Percentiles rank a stretch among this genome's conserved stretches.
These are phyloP conservation scores for Lethocerus indicus DNA, from an alignment of 1,140 invertebrate species.

Conservation along the genomic window DNA sequence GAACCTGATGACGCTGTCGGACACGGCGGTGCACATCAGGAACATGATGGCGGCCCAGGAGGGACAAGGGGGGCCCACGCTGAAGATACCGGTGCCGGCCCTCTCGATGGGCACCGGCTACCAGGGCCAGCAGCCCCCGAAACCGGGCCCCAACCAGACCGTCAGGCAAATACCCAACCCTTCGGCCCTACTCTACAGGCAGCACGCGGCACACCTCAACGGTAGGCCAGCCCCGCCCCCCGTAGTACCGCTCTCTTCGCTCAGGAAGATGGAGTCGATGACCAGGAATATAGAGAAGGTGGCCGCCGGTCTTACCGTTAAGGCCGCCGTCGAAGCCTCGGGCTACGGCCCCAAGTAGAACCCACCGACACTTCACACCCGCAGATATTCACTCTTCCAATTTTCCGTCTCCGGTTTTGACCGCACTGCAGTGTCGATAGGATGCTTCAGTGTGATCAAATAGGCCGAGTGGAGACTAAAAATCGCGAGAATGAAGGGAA, in stretches of 20 bases:
- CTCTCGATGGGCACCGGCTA: background rate
- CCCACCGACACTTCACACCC: no score
- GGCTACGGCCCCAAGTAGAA: no score
- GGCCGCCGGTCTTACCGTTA: slow-evolving; percentile 19
- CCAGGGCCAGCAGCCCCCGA: background rate
- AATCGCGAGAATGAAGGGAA: no score
- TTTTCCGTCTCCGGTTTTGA: no score
- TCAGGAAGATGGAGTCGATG: slow-evolving; percentile 22
- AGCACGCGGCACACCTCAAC: slow-evolving; percentile 10
- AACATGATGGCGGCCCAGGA: slow-evolving; percentile 13
- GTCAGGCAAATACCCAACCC: slow-evolving; percentile 26
- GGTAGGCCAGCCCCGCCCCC: slow-evolving; percentile 12
- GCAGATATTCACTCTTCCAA: no score
- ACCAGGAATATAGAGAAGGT: slow-evolving; percentile 21
- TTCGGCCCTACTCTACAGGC: slow-evolving; percentile 20
- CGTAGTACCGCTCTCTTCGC: slow-evolving; percentile 13
- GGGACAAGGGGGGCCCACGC: no score
- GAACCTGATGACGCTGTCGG: slow-evolving; percentile 20
- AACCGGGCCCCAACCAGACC: slow-evolving; percentile 21
- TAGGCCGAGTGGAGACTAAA: no score
- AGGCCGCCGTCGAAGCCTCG: slow-evolving; percentile 18
- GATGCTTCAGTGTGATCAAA: no score
- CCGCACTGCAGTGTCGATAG: no score
- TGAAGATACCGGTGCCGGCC: slow-evolving; percentile 7
- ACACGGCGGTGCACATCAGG: slow-evolving; percentile 19